Evolutionary conservation across 2,888 invertebrate genomes (phyloP), one percentile per base, ranked within the genome.

Genomic region (Nemurella pictetii): DNA sequence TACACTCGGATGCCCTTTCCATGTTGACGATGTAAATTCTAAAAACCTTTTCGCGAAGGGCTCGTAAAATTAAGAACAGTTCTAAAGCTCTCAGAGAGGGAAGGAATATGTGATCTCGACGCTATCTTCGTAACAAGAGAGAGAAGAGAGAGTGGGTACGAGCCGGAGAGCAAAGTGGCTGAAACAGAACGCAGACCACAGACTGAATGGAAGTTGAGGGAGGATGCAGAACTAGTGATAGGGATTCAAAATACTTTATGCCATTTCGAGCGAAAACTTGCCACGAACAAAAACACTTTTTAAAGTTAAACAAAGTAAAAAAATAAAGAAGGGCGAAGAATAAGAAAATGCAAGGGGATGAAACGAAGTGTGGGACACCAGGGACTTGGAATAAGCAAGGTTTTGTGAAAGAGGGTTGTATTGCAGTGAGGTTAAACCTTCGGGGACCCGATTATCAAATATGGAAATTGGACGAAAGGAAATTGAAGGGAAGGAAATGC

Each of bases 201-300:
- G 36, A 36, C 20, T 82, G 82, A 29, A 30, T 27, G 28, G 82
- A 72, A 72, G 55, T 82, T 82, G 82, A 55, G 82, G 82, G 82
- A 36, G 82, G 29, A 82, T 82, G 82, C 82, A 82, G 72, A 82
- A 82, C 82, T 82, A 82, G 72, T 26, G 55, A 82, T 55, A 55
- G 82, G 82, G 82, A 82, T 82, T 82, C 72, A 82, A 82, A 55
- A 82, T 82, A 55, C 82, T 82, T 82, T 82, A 72, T 82, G 27
- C 29, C 82, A 55, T 55, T 82, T 36, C 82, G 55, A 72, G 82
- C 82, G 82, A 82, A 82, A 82, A 82, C 82, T 82, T 82, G 72
- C 82, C 82, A 28, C 72, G 82, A 82, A 82, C 82, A 82, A 82
- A 82, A 82, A 82, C 82, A 82, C 82, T 82, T 82, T 82, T 82